Evolutionary conservation across 2,797 vertebrate species (phyloP).

Genomic region (Enteromius thamalakanensis): DNA sequence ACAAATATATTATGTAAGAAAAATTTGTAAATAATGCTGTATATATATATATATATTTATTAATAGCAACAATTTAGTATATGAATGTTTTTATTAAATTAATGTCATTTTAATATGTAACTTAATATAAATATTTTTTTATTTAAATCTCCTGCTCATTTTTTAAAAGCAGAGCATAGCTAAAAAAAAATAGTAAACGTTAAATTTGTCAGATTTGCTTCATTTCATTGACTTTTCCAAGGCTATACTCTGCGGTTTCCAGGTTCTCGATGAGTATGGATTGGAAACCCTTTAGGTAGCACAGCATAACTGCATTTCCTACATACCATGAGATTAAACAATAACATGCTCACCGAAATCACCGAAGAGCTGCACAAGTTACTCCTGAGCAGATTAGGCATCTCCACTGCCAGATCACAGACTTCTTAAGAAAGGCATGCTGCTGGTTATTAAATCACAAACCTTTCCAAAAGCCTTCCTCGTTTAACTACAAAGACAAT

Average conservation of each 20-base stretch:
- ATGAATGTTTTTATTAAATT: no score
- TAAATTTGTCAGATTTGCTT: not conserved
- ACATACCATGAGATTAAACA: not conserved
- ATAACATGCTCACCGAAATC: not conserved
- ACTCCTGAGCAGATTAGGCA: not conserved
- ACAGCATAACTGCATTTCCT: not conserved
- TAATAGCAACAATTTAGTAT: no score
- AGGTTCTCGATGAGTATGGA: not conserved
- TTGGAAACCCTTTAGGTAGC: not conserved
- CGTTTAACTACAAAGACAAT: not conserved
- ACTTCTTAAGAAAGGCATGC: not conserved
- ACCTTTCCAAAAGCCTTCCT: no score
- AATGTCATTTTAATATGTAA: not conserved
- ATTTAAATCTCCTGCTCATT: no score
- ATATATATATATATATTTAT: no score
- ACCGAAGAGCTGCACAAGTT: not conserved
- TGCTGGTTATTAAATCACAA: not conserved
- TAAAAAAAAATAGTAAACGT: not conserved
- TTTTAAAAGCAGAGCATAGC: not conserved
- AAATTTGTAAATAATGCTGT: no score
- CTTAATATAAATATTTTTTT: no score
- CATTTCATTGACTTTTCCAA: not conserved
- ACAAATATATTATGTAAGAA: no score
- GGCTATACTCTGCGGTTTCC: not conserved
- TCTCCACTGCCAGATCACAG: not conserved